Percentiles rank a stretch among this genome's conserved stretches.
These are phyloP conservation scores for Dromius quadrimaculatus DNA, from an alignment of 2,888 invertebrate species.

Conservation along the genomic window DNA sequence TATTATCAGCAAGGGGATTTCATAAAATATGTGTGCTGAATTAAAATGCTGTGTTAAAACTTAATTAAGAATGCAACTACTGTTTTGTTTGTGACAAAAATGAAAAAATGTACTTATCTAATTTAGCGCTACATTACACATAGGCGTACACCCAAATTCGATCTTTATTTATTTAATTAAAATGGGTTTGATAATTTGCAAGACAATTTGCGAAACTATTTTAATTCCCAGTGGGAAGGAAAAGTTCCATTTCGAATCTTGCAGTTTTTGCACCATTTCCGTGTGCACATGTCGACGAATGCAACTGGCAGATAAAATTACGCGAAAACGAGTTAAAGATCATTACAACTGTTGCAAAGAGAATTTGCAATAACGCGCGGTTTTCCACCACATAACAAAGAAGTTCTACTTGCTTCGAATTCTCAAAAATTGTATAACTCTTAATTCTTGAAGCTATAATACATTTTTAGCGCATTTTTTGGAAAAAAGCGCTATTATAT, in stretches of 20 bases:
- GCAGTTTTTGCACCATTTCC: not conserved
- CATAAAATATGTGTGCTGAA: constrained; percentile 49
- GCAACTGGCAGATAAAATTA: constrained; percentile 37
- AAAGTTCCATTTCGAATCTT: not conserved
- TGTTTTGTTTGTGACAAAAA: constrained; percentile 43
- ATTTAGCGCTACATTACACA: constrained; percentile 36
- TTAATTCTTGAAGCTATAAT: not conserved
- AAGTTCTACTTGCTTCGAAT: too few species aligned
- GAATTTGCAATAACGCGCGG: constrained; percentile 39
- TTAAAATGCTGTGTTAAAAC: constrained; percentile 50
- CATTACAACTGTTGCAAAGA: constrained; percentile 45
- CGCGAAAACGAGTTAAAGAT: constrained; percentile 38
- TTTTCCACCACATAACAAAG: too few species aligned
- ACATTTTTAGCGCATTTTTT: not conserved
- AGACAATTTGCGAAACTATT: too few species aligned
- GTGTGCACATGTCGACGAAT: constrained; percentile 11
- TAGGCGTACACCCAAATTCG: too few species aligned
- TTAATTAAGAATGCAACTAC: constrained; percentile 51
- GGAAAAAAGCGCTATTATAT: not conserved
- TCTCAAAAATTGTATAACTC: too few species aligned
- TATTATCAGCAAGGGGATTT: constrained; percentile 49
- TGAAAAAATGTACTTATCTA: constrained; percentile 40
- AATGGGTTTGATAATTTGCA: too few species aligned
- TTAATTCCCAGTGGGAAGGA: not conserved
- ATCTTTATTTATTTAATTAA: too few species aligned